These are phyloP conservation scores for Mohoua ochrocephala DNA, from an alignment of 2,113 vertebrate species.

Conservation along the genomic window DNA sequence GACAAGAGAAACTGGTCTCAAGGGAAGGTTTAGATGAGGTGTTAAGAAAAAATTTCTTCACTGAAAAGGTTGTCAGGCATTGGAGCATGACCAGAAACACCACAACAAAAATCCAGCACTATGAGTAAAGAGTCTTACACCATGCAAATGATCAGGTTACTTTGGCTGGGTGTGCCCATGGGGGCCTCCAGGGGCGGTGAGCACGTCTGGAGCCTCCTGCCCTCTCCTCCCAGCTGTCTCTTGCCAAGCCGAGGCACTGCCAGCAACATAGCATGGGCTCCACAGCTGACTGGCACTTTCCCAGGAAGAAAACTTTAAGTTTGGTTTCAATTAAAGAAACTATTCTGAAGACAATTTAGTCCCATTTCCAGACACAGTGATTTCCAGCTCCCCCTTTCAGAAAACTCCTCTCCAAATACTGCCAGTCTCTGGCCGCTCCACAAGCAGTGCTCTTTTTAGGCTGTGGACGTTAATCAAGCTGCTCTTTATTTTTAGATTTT, in stretches of 20 bases:
- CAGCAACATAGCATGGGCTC: accelerated
- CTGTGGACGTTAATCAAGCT: conserved; percentile 16
- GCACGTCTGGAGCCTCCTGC: background rate
- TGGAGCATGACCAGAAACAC: background rate
- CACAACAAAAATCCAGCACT: background rate
- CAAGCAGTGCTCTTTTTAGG: conserved; percentile 16
- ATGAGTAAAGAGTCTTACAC: background rate
- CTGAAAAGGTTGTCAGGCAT: background rate
- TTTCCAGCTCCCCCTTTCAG: background rate
- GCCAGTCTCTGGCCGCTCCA: background rate
- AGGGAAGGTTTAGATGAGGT: background rate
- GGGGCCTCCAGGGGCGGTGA: background rate
- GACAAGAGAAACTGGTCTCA: background rate
- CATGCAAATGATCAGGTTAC: background rate
- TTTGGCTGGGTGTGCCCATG: background rate
- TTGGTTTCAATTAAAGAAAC: conserved; percentile 27
- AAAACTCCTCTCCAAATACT: background rate
- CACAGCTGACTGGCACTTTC: accelerated
- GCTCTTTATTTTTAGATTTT: conserved; percentile 50
- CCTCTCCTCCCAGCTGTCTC: background rate
- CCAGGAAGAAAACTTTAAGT: background rate
- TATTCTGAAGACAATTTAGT: background rate
- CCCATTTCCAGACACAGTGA: background rate
- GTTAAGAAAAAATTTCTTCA: background rate
- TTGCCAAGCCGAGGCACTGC: background rate